Evolutionary conservation across 2,888 invertebrate genomes (phyloP).

Genomic region (Apomyelois bistriatella): DNA sequence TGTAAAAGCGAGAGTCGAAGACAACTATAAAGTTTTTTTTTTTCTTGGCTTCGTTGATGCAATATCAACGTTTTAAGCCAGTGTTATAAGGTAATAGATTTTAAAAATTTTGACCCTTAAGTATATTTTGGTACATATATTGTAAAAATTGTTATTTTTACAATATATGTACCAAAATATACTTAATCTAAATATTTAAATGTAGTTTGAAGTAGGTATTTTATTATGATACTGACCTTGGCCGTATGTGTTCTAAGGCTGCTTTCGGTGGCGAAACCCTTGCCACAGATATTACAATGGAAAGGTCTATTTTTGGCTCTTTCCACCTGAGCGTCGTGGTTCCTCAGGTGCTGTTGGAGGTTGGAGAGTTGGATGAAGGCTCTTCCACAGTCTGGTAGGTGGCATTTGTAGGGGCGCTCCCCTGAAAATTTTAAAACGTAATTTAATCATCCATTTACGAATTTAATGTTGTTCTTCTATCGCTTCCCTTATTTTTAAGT

Average conservation of each 20-base stretch:
- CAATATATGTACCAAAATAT: too few relatives aligned
- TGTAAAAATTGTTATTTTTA: too few relatives aligned
- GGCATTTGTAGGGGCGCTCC: conserved; percentile 98
- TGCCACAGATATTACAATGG: conserved; percentile 97
- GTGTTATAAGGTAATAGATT: background rate
- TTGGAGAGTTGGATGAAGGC: conserved; percentile 98
- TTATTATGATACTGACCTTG: conserved; percentile 92
- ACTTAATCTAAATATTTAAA: too few relatives aligned
- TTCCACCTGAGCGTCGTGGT: conserved; percentile 97
- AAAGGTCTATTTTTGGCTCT: conserved; percentile 96
- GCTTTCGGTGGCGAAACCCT: conserved; percentile 97
- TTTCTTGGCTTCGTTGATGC: conserved; percentile 2
- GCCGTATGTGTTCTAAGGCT: conserved; percentile 97
- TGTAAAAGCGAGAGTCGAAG: too few relatives aligned
- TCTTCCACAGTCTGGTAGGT: conserved; percentile 95
- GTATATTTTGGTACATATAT: too few relatives aligned
- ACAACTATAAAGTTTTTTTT: too few relatives aligned
- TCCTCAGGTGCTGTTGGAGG: conserved; percentile 96
- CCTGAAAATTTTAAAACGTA: conserved; percentile 77
- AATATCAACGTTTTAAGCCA: background rate
- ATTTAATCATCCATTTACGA: background rate
- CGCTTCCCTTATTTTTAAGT: too few relatives aligned
- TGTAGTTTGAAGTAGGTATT: too few relatives aligned
- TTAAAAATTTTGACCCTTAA: background rate
- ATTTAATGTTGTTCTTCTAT: too few relatives aligned